phyloP scores from a whole-genome alignment of 37 sponge, comb jelly and placozoan genomes.

The Oopsacas minuta region DNA sequence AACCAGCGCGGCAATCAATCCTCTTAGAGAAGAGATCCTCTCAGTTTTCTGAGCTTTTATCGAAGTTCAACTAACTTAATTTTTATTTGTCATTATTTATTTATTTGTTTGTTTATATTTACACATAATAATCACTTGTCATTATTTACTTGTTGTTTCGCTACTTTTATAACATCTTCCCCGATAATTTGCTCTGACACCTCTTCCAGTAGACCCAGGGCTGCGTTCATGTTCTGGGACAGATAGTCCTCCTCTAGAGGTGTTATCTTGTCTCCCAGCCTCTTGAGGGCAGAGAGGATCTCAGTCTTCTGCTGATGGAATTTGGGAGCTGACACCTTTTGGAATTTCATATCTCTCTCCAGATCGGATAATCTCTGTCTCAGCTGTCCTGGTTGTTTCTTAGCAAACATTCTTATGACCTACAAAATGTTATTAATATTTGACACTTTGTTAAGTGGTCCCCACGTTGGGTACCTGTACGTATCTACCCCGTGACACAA shows the following conservation, averaged over 20 bases:
- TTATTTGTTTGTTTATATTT: neutral
- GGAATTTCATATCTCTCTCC: constrained; percentile 75
- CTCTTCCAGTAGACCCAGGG: constrained; percentile 59
- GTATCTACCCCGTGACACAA: neutral
- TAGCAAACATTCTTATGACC: constrained; percentile 86
- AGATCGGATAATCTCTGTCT: constrained; percentile 71
- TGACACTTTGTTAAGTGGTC: too few species aligned
- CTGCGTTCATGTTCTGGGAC: constrained; percentile 53
- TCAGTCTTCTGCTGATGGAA: constrained; percentile 66
- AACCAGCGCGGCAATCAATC: neutral
- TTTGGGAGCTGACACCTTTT: constrained; percentile 55
- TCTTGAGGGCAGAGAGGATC: constrained; percentile 77
- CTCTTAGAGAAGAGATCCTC: neutral
- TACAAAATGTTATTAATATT: too few species aligned
- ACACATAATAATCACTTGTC: constrained; percentile 31
- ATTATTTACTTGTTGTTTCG: constrained; percentile 53
- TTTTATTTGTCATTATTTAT: neutral
- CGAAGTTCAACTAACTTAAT: neutral
- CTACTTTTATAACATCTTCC: constrained; percentile 55
- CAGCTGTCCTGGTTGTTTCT: constrained; percentile 92
- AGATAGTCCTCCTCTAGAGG: constrained; percentile 68
- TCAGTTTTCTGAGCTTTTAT: neutral
- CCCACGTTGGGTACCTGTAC: neutral
- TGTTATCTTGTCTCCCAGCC: constrained; percentile 75
- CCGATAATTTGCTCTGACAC: constrained; percentile 32